Evolutionary conservation across 1,140 invertebrate genomes (phyloP), one percentile per base, ranked within the genome.

Genomic region (Atta texana): DNA sequence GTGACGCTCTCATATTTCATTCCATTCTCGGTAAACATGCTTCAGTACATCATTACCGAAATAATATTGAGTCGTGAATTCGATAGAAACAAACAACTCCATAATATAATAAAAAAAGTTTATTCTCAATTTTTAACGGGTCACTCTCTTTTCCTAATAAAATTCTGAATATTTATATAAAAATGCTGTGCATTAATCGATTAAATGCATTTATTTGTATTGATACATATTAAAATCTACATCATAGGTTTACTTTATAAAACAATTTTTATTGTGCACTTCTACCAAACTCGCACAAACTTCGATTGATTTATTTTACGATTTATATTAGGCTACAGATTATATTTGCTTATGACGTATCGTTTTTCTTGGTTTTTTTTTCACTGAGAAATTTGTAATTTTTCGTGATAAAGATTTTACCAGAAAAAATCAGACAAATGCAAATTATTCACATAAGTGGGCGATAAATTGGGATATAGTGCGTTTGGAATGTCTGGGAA

Each of bases 1-100:
- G 34, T 7, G 44, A 53, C n/a, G 31, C 34, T 69, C 51, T 4
- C 31, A 7, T 80, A 44, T 44, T 44, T 1, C 39, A 44, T 44
- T 39, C 12, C 77, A 39, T 80, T 80, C 18, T 53, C 44, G n/a
- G 31, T 55, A 80, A 68, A 53, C 31, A 44, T 69, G 28, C 49
- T 14, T 34, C 63, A 31, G 16, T 34, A 49, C 21, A 24, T 16
- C 34, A 3, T 74, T 63, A 63, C 5, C 53, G 44, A 69, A 39
- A 55, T 80, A 53, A 53, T 55, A 53, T 53, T n/a, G 61, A 34
- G 31, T 6, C n/a, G 14, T 12, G 3, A 80, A 53, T 12, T 55
- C 3, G 18, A 1, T 44, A 28, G 21, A 78, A 49, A 31, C 6
- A n/a, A 78, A 76, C n/a, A 44, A 7, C 7, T 61, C 16, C 7